Evolutionary conservation across 1,140 invertebrate genomes (phyloP).

Genomic region (Plectrocnemia conspersa): DNA sequence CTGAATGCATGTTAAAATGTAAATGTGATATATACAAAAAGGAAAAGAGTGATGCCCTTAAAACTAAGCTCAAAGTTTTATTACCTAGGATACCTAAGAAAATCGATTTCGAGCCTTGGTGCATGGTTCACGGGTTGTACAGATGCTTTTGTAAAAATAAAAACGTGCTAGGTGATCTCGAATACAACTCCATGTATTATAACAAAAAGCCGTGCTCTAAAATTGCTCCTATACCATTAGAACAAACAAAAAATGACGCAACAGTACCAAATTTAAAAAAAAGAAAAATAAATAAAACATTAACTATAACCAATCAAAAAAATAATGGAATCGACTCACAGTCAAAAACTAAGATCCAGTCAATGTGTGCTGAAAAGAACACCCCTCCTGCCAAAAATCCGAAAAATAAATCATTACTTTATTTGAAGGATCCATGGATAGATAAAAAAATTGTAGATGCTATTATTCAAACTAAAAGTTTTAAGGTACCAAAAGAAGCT

Average conservation of each 20-base stretch:
- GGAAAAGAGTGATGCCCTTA: neutral
- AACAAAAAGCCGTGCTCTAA: neutral
- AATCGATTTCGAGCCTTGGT: slow-evolving; percentile 3
- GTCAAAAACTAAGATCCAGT: neutral
- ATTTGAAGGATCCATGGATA: neutral
- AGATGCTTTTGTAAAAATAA: slow-evolving; percentile 14
- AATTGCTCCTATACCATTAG: neutral
- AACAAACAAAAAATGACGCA: neutral
- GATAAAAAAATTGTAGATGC: neutral
- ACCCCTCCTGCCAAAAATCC: neutral
- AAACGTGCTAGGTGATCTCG: too few species aligned
- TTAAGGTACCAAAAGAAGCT: too few species aligned
- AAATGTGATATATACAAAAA: slow-evolving; percentile 36
- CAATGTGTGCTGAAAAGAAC: neutral
- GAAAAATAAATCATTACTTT: neutral
- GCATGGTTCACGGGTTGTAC: slow-evolving; percentile 16
- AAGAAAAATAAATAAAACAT: neutral
- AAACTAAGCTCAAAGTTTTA: slow-evolving; percentile 1
- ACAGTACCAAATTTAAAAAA: neutral
- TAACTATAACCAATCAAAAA: neutral
- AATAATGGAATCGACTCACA: neutral
- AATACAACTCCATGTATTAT: neutral
- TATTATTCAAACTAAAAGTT: neutral
- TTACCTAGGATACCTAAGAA: slow-evolving; percentile 9
- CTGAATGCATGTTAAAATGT: slow-evolving; percentile 49